phyloP scores from a whole-genome alignment of 2,888 invertebrate genomes.

The Metellina segmentata region DNA sequence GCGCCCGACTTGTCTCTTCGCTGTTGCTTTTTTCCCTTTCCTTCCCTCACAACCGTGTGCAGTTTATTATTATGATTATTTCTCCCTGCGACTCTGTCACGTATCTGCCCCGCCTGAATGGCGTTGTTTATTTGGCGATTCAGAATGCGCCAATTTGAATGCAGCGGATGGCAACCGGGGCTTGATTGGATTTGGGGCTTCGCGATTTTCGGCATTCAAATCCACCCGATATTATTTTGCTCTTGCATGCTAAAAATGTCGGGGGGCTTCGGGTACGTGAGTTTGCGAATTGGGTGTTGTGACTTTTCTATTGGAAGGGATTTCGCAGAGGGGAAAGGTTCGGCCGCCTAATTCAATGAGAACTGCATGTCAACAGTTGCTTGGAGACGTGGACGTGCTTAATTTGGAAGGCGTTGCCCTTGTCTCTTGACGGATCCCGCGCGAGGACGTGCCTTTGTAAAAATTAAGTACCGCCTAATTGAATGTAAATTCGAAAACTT shows the following conservation, averaged over 20 bases:
- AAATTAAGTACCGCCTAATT: too few relatives aligned
- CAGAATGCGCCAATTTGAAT: conserved; percentile 40
- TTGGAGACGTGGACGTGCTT: too few relatives aligned
- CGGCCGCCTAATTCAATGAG: too few relatives aligned
- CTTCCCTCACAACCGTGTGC: not conserved
- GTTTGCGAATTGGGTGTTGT: not conserved
- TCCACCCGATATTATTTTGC: conserved; percentile 48
- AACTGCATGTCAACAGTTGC: too few relatives aligned
- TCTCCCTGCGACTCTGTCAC: conserved; percentile 43
- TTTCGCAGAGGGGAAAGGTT: conserved; percentile 6
- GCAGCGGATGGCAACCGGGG: conserved; percentile 23
- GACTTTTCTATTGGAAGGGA: not conserved
- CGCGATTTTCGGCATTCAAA: conserved; percentile 48
- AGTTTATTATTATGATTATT: conserved; percentile 43
- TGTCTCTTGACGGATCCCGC: too few relatives aligned
- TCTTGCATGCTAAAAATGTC: conserved; percentile 28
- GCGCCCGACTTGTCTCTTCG: conserved; percentile 1
- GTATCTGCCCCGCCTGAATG: conserved; percentile 30
- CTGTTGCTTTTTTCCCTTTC: conserved; percentile 23
- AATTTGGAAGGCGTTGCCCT: too few relatives aligned
- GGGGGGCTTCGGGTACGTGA: not conserved
- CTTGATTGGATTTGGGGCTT: conserved; percentile 52
- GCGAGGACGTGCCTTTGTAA: too few relatives aligned
- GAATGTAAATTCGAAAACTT: too few relatives aligned
- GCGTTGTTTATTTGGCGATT: conserved; percentile 39